Percentiles rank a stretch among this genome's conserved stretches.
phyloP scores from a whole-genome alignment of 2,113 vertebrate genomes.

The Catharus bicknelli region DNA sequence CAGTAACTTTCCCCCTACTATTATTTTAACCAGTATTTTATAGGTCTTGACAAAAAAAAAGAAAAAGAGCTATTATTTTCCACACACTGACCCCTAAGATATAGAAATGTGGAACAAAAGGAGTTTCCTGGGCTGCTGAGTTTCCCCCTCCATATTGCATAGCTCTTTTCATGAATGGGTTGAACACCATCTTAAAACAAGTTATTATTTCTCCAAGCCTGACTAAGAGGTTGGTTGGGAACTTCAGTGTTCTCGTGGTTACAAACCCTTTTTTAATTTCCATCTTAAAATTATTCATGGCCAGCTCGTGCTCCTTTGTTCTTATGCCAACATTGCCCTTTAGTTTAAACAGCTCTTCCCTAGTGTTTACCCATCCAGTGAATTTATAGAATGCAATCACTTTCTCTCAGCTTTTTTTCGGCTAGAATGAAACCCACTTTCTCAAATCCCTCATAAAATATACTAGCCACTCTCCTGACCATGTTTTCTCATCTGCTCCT shows the following conservation, averaged over 20 bases:
- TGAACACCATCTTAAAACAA: background rate
- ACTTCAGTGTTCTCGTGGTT: background rate
- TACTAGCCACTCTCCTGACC: background rate
- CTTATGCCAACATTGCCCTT: conserved; percentile 5
- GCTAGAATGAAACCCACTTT: background rate
- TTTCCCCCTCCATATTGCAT: background rate
- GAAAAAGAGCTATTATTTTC: background rate
- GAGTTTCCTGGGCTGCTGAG: background rate
- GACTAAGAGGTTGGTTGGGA: background rate
- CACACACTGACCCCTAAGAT: rapidly evolving
- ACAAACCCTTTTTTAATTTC: conserved; percentile 11
- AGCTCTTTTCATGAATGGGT: background rate
- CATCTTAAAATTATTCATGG: conserved; percentile 46
- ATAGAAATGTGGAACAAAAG: background rate
- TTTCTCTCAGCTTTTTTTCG: background rate
- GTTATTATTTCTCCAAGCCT: background rate
- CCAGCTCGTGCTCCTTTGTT: conserved; percentile 19
- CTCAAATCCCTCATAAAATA: conserved; percentile 6
- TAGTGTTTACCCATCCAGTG: conserved; percentile 22
- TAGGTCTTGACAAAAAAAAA: background rate
- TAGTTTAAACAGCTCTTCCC: conserved; percentile 42
- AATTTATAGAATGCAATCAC: conserved; percentile 43
- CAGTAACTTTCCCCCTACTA: background rate
- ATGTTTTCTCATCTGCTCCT: background rate
- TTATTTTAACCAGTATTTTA: background rate